Evolutionary conservation across 30 jellyfish, hydroid and myxozoan species (phyloP).

Genomic region (Aurelia sp.): DNA sequence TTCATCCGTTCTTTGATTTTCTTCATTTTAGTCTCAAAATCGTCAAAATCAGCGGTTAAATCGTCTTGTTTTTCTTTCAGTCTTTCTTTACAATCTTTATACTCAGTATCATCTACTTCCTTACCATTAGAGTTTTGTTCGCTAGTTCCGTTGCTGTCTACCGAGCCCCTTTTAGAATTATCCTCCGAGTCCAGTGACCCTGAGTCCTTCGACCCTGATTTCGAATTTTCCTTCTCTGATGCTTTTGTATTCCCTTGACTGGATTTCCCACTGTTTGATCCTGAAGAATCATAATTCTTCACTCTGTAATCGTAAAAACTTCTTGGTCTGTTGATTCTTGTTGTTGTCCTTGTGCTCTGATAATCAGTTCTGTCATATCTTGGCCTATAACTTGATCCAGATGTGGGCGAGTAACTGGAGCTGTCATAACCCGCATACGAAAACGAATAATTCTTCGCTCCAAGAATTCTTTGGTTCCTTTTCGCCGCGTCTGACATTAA

Average conservation of each 20-base stretch:
- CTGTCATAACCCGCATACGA: background rate
- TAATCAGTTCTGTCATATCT: slow-evolving; percentile 7
- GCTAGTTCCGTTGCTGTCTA: background rate
- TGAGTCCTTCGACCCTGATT: background rate
- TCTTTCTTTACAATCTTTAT: background rate
- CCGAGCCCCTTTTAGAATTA: background rate
- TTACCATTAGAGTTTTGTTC: background rate
- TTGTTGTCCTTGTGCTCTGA: background rate
- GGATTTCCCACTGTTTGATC: background rate
- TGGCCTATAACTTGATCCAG: background rate
- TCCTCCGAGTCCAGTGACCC: background rate
- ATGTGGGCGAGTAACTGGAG: background rate
- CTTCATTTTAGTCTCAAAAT: slow-evolving; percentile 41
- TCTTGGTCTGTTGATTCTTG: background rate
- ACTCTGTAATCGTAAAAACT: background rate
- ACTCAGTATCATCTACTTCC: background rate
- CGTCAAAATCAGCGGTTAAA: slow-evolving; percentile 38
- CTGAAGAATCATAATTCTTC: background rate
- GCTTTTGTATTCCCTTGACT: background rate
- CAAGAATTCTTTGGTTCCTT: slow-evolving; percentile 43
- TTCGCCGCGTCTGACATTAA: slow-evolving; percentile 63
- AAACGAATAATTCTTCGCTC: background rate
- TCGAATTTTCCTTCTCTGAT: background rate
- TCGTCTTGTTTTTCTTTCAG: slow-evolving; percentile 1
- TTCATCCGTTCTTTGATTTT: slow-evolving; percentile 30